Percentiles rank a stretch among this genome's conserved stretches.
Conservation (phyloP, 2,113 vertebrate species). For the Labeo rohita region DNA sequence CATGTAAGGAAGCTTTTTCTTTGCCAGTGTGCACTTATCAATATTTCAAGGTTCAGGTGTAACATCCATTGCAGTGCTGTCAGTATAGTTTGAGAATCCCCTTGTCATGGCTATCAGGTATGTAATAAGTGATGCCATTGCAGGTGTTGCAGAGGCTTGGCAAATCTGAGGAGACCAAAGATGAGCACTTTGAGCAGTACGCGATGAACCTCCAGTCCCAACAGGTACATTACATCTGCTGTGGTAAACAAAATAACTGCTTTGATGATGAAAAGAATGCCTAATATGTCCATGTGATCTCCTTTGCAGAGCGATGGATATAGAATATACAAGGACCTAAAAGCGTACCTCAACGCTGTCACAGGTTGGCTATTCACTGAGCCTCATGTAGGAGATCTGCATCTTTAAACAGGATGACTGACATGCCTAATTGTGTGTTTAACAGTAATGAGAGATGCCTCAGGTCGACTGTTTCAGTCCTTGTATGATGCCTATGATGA, state of each 20-base stretch:
- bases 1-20: background rate
- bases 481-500: constrained; percentile 86
- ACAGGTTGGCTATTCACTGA: constrained; percentile 77
- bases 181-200: constrained; percentile 85
- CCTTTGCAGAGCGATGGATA: constrained; percentile 82
- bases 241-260: background rate
- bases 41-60: background rate
- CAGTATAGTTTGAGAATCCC: background rate
- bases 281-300: background rate
- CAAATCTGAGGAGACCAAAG: constrained; percentile 88
- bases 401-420: background rate
- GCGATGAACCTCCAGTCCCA: constrained; percentile 84
- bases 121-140: constrained; percentile 24
- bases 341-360: constrained; percentile 83
- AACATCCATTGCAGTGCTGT: background rate
- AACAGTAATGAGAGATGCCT: constrained; percentile 91
- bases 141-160: constrained; percentile 93
- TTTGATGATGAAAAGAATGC: background rate
- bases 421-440: constrained; percentile 9
- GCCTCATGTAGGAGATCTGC: background rate
- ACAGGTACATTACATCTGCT: constrained; percentile 78
- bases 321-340: constrained; percentile 89
- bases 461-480: constrained; percentile 85
- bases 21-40: background rate
- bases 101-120: constrained; percentile 8